Evolutionary conservation across 2,113 vertebrate genomes (phyloP).

Genomic region (Macrotus californicus): DNA sequence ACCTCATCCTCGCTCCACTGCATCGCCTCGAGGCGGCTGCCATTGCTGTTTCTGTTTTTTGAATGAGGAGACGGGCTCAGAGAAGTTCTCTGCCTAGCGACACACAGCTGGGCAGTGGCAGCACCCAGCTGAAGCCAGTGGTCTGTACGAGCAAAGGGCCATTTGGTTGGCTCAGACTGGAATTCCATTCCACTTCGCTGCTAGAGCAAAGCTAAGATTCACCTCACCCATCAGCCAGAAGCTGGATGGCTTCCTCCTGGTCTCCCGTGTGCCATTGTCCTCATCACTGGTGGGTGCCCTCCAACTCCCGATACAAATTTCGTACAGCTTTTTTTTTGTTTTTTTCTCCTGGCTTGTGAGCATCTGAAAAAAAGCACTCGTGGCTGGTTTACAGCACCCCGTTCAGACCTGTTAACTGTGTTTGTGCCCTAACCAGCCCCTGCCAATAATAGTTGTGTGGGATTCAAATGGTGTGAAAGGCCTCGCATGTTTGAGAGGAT

Average conservation of each 20-base stretch:
- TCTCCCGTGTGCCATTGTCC: not conserved
- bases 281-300: not conserved
- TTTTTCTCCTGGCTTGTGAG: not conserved
- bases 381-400: not conserved
- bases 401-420: not conserved
- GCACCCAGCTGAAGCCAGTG: not conserved
- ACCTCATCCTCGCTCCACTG: fast-evolving
- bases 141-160: fast-evolving
- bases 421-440: not conserved
- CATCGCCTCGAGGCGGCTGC: fast-evolving
- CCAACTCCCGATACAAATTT: not conserved
- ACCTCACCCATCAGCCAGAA: not conserved
- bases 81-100: not conserved
- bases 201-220: not conserved
- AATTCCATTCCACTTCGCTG: not conserved
- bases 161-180: not conserved
- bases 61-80: fast-evolving
- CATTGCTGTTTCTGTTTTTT: fast-evolving
- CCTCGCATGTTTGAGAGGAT: not conserved
- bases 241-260: not conserved
- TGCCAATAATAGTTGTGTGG: not conserved
- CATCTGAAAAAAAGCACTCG: not conserved
- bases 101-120: not conserved
- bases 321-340: no score
- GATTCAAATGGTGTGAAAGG: not conserved